Base-by-base conservation (phyloP, 2,113 vertebrate genomes). In the Callospermophilus lateralis region DNA sequence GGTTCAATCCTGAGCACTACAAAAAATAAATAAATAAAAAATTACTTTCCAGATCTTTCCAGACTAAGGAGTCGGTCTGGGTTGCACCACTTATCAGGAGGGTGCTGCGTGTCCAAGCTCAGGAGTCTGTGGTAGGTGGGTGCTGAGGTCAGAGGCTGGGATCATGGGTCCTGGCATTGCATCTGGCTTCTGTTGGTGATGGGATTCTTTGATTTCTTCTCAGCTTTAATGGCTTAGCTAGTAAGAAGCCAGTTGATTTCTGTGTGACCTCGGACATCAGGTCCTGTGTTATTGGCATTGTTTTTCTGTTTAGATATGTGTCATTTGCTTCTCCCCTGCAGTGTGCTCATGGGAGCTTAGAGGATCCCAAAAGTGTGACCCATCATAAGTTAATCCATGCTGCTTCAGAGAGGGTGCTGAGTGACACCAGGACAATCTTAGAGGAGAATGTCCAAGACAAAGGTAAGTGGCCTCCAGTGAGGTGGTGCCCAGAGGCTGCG, bases 371-470 rank as follows among this genome's bases (percentile, higher is more conserved):
- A 98, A 99, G 98, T 0, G 98, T 99, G 55, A 99, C 99, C 30
- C 99, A 99, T 93, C 99, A 99, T 86, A 99, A 99, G 97, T 97
- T 99, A 88, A 99, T 99, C 87, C 99, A 99, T 0, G 99, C 99
- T 90, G 99, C 99, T 95, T 99, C 99, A 42, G 99, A 99, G 97
- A 98, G 99, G 97, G 99, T 99, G 97, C 99, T 99, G 95, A 99
- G 98, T 0, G 99, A 99, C 97, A 98, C 99, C 51, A 99, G 99
- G 98, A 99, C 99, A 0, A 98, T 99, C 20, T 97, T 98, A 83
- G 99, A 99, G 77, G 99, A 99, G 95, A 99, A 99, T n/a, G 97
- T 99, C 78, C 99, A 99, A 97, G 99, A 99, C 55, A 98, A 53
- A 99, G 99, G 99, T 95, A 37, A 85, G 81, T 12, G 15, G 30